These are phyloP conservation scores for Saccostrea echinata DNA, from an alignment of 1,140 invertebrate genomes.

Conservation along the genomic window DNA sequence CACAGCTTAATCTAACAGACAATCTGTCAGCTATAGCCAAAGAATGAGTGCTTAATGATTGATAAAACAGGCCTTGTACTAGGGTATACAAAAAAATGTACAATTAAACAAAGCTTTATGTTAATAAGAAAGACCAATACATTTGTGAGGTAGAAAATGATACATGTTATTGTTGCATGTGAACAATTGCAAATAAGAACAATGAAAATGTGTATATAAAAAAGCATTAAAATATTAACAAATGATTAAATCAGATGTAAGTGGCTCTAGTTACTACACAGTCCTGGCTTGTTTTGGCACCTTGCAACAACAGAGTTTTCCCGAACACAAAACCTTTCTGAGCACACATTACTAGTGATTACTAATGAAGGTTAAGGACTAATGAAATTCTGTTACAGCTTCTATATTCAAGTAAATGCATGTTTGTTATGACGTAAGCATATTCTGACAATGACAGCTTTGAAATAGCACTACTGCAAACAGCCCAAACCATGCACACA, in stretches of 20 bases:
- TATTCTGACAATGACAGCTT: neutral
- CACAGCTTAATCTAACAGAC: neutral
- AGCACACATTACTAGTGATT: constrained; percentile 4
- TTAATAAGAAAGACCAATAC: neutral
- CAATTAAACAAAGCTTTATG: neutral
- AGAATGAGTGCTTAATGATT: neutral
- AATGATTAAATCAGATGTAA: constrained; percentile 21
- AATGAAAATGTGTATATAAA: neutral
- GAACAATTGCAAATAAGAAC: neutral
- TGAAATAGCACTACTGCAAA: neutral
- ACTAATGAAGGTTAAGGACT: constrained; percentile 31
- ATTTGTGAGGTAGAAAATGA: neutral
- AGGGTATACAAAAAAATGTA: neutral
- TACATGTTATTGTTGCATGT: neutral
- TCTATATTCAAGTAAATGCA: neutral
- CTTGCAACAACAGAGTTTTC: neutral
- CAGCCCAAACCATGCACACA: neutral
- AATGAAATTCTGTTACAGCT: neutral
- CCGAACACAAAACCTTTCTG: neutral
- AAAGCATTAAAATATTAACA: neutral
- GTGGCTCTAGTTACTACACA: constrained; percentile 18
- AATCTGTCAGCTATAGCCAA: neutral
- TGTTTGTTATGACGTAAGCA: neutral
- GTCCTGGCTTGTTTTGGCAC: neutral
- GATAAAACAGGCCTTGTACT: neutral